phyloP scores from a whole-genome alignment of 2,888 invertebrate species.

The Thysanoteuthis rhombus region DNA sequence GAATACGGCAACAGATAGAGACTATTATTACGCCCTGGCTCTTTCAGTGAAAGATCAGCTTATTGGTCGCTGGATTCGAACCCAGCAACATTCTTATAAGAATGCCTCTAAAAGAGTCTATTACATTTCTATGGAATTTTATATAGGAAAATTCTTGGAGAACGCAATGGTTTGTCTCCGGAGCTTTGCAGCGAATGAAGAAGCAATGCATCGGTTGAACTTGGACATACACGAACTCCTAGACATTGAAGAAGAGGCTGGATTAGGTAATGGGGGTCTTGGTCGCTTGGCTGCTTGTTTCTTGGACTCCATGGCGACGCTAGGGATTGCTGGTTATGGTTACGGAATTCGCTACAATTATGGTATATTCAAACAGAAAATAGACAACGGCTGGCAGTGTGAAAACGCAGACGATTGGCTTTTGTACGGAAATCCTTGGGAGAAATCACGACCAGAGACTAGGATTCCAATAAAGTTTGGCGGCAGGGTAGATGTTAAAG shows the following conservation, averaged over 20 bases:
- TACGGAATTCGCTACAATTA: slow-evolving; percentile 30
- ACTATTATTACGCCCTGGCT: slow-evolving; percentile 96
- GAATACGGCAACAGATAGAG: slow-evolving; percentile 94
- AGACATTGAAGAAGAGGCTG: slow-evolving; percentile 13
- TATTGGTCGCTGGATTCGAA: slow-evolving; percentile 97
- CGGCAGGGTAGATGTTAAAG: slow-evolving; percentile 69
- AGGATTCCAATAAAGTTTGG: neutral
- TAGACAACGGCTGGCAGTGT: slow-evolving; percentile 19
- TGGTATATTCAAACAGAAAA: slow-evolving; percentile 30
- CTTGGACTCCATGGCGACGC: slow-evolving; percentile 27
- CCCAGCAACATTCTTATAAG: slow-evolving; percentile 98
- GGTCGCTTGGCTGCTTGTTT: slow-evolving; percentile 26
- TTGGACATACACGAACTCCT: neutral
- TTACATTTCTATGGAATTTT: slow-evolving; percentile 30
- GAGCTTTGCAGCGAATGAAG: neutral
- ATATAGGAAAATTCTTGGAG: slow-evolving; percentile 15
- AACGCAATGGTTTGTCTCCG: slow-evolving; percentile 19
- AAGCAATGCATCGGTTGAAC: neutral
- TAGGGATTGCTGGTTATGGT: slow-evolving; percentile 27
- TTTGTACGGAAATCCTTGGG: neutral
- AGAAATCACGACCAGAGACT: neutral
- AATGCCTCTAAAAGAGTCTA: slow-evolving; percentile 80
- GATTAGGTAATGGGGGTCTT: slow-evolving; percentile 24
- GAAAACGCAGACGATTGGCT: slow-evolving; percentile 24
- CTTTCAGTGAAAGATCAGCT: slow-evolving; percentile 97